Evolutionary conservation across 2,113 vertebrate species (phyloP).

Genomic region (Plotosus lineatus): DNA sequence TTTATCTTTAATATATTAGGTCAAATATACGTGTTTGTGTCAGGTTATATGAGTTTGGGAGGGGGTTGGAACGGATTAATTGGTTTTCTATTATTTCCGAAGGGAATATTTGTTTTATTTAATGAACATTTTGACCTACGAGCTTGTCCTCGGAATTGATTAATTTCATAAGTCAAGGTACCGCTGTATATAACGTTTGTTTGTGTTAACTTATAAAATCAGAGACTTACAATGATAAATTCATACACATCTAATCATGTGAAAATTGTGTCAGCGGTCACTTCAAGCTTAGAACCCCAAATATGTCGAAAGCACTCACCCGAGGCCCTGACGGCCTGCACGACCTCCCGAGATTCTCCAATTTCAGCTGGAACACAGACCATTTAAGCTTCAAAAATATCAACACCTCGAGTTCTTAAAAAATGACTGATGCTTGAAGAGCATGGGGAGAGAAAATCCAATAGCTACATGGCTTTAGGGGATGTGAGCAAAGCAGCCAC

Average conservation of each 20-base stretch:
- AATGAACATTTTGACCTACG: no score
- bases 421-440: constrained; percentile 60
- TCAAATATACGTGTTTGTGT: no score
- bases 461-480: constrained; percentile 48
- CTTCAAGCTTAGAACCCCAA: constrained; percentile 37
- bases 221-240: not conserved
- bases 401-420: constrained; percentile 54
- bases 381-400: constrained; percentile 65
- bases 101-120: no score
- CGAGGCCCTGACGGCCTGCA: constrained; percentile 16
- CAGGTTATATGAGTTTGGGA: no score
- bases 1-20: no score
- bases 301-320: constrained; percentile 35
- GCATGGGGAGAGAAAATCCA: constrained; percentile 57
- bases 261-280: not conserved
- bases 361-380: constrained; percentile 66
- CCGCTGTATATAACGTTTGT: not conserved
- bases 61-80: no score
- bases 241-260: constrained; percentile 4
- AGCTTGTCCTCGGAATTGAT: no score
- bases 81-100: no score
- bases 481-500: constrained; percentile 53
- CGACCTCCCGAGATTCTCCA: constrained; percentile 53
- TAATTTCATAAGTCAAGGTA: no score
- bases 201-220: constrained; percentile 1